These are phyloP conservation scores for Pipistrellus nathusii DNA, from an alignment of 2,797 vertebrate species.

Conservation along the genomic window DNA sequence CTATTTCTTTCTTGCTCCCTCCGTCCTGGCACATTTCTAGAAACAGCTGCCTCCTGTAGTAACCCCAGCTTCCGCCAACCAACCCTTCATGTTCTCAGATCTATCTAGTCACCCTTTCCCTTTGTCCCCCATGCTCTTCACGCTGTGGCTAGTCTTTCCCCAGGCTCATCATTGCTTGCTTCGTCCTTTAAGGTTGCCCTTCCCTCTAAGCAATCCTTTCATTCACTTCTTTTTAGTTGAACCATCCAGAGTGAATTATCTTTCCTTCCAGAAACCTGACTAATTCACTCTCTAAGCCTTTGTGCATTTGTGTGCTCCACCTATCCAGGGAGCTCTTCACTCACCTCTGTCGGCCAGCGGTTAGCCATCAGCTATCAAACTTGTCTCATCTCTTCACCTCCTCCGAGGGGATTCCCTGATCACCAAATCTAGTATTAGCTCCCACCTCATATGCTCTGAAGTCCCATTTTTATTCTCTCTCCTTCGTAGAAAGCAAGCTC, in stretches of 20 bases:
- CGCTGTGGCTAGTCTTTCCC: not conserved
- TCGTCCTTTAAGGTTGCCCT: not conserved
- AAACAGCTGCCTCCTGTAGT: not conserved
- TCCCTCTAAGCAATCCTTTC: not conserved
- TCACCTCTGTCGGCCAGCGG: not conserved
- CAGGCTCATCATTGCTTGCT: not conserved
- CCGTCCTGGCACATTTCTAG: not conserved
- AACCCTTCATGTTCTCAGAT: not conserved
- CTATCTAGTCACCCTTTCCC: not conserved
- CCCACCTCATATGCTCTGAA: not conserved
- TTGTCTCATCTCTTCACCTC: not conserved
- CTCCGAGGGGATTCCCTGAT: not conserved
- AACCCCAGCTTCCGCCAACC: not conserved
- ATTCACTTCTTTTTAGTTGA: not conserved
- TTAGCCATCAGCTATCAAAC: not conserved
- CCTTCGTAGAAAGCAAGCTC: not conserved
- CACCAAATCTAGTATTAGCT: not conserved
- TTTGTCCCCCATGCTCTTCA: not conserved
- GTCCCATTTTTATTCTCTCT: not conserved
- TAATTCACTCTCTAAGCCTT: not conserved
- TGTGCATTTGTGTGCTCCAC: not conserved
- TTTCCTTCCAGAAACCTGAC: not conserved
- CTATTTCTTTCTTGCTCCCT: not conserved
- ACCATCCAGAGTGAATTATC: too few relatives aligned
- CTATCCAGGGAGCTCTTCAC: not conserved